Evolutionary conservation across 2,797 vertebrate genomes (phyloP), one percentile per base, ranked within the genome.

Genomic region (Alosa sapidissima): DNA sequence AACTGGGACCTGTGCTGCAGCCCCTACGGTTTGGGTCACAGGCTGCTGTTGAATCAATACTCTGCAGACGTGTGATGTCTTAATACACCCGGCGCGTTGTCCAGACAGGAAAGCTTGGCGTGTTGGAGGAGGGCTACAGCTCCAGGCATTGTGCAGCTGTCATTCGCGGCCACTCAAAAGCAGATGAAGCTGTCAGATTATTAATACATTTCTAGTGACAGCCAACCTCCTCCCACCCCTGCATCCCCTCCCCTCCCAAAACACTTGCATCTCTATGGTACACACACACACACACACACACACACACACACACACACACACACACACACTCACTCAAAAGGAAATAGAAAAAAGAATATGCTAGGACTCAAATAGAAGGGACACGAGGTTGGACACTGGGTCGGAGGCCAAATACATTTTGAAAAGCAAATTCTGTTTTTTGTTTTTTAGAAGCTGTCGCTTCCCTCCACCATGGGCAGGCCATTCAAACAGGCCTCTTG

Each of bases 131-230:
- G 91, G 92, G 92, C 93, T 93, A 94, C 94, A 94, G 94, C 94
- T 92, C 87, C 51, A 90, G 88, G 93, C 91, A 95, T 96, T 96
- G 95, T 96, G 92, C 86, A 93, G 91, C 95, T 96, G 95, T 96
- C 95, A 96, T 91, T 93, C 86, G 90, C 88, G 82, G 86, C 91
- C 90, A 92, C 94, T 96, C 94, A 95, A 94, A 94, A 95, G 95
- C 94, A 95, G 95, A 96, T 96, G 95, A 96, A 96, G 95, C 94
- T 95, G 93, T 96, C 95, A 96, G 93, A 96, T 96, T 96, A 96
- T 96, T 96, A 94, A 95, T 95, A 95, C 95, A 95, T 95, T 95
- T 95, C 92, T 94, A 94, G 93, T 94, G 94, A 95, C 95, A 93
- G 93, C 90, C 89, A 90, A 91, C 91, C 89, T 89, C 45, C 19